These are phyloP conservation scores for Drosophila eugracilis DNA, from an alignment of 1,140 invertebrate species.

Conservation along the genomic window DNA sequence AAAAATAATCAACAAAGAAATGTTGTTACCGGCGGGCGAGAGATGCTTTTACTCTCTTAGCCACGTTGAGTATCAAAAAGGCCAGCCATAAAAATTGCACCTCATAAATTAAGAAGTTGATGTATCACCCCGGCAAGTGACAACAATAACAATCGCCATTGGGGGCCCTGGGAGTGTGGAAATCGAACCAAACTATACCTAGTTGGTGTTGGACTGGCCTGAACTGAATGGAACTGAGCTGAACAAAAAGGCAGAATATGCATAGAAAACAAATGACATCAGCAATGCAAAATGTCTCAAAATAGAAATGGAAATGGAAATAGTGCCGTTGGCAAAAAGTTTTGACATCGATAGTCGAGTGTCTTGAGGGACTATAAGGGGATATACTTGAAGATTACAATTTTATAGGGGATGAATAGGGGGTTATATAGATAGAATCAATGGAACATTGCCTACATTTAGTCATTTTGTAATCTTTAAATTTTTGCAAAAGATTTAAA, in stretches of 20 bases:
- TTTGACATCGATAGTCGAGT: constrained; percentile 3
- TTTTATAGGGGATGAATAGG: background rate
- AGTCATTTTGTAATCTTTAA: background rate
- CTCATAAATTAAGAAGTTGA: constrained; percentile 66
- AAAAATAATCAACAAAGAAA: constrained; percentile 53
- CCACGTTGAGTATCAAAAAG: background rate
- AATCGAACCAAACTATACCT: constrained; percentile 9
- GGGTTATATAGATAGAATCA: too few species aligned
- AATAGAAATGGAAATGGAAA: constrained; percentile 46
- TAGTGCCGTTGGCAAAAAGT: constrained; percentile 27
- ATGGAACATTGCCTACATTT: background rate
- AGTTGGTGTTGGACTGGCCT: constrained; percentile 14
- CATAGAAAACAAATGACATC: constrained; percentile 55
- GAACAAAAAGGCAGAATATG: constrained; percentile 29
- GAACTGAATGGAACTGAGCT: constrained; percentile 14
- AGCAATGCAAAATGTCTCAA: constrained; percentile 51
- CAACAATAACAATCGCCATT: constrained; percentile 29
- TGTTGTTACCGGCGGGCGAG: constrained; percentile 43
- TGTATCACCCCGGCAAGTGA: constrained; percentile 52
- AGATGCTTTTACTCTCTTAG: constrained; percentile 61
- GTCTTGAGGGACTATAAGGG: background rate
- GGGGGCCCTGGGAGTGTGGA: background rate
- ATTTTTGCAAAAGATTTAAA: background rate
- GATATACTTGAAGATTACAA: background rate
- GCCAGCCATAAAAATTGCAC: constrained; percentile 69